Percentiles rank a stretch among this genome's conserved stretches.
These are phyloP conservation scores for Sminthopsis crassicaudata DNA, from an alignment of 2,113 vertebrate genomes.

Conservation along the genomic window DNA sequence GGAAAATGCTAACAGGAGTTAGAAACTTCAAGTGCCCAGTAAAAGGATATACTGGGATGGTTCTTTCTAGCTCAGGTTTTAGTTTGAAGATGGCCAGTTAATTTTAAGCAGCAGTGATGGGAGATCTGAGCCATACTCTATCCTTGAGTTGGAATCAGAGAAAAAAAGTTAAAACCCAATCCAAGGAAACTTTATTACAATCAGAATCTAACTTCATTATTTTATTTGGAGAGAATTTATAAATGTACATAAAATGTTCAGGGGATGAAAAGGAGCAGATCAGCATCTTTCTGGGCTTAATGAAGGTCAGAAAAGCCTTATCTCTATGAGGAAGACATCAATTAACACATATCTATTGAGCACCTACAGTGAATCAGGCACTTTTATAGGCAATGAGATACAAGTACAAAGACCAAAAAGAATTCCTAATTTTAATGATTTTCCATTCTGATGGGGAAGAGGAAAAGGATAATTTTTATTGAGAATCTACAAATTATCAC, in stretches of 20 bases:
- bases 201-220: not conserved
- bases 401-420: not conserved
- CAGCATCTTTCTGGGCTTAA: not conserved
- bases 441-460: not conserved
- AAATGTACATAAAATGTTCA: not conserved
- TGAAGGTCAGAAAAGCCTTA: not conserved
- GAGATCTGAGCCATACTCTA: not conserved
- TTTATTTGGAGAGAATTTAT: not conserved
- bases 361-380: not conserved
- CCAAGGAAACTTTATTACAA: not conserved
- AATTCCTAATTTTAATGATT: not conserved
- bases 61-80: not conserved
- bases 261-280: not conserved
- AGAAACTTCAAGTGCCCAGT: not conserved
- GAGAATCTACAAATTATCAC: not conserved
- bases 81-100: not conserved
- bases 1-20: not conserved
- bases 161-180: not conserved
- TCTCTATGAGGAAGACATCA: not conserved
- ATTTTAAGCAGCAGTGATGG: not conserved
- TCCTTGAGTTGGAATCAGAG: not conserved
- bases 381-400: not conserved
- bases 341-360: not conserved
- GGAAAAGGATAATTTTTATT: not conserved
- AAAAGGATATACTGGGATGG: not conserved